A percentile compares a stretch with the other conserved stretches of the same genome.
Evolutionary conservation across 1,140 invertebrate genomes (phyloP).

Genomic region (Muscidifurax raptorellus): DNA sequence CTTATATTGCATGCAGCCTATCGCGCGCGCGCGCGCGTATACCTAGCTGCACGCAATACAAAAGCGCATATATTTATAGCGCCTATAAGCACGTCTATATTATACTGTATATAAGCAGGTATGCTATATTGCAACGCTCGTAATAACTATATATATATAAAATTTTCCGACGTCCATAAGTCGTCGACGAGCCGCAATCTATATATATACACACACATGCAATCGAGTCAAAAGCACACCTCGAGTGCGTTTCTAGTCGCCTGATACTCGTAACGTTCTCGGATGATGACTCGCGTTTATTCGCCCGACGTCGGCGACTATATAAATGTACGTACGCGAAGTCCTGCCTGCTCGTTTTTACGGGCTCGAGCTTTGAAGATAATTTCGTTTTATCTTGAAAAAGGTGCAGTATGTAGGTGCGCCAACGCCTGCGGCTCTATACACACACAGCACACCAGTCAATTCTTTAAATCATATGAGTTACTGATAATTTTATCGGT

Average conservation of each 20-base stretch:
- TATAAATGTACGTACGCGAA: neutral
- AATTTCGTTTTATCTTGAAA: neutral
- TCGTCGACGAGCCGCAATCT: neutral
- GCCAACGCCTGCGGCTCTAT: neutral
- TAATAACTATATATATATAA: neutral
- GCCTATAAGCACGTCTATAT: neutral
- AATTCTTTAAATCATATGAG: slow-evolving; percentile 14
- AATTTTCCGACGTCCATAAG: neutral
- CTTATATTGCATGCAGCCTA: slow-evolving; percentile 9
- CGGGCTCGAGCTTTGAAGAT: neutral
- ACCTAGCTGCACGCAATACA: slow-evolving; percentile 3
- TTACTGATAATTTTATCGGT: slow-evolving; percentile 21
- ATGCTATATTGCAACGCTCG: neutral
- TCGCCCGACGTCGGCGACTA: neutral
- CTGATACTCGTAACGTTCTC: slow-evolving; percentile 36
- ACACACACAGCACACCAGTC: neutral
- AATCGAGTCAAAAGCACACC: neutral
- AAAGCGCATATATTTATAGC: neutral
- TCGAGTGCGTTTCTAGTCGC: neutral
- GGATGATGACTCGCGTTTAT: slow-evolving; percentile 44
- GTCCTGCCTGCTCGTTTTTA: neutral
- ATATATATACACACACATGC: neutral
- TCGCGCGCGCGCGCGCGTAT: neutral
- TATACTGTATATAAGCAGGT: neutral
- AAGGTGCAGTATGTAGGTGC: neutral